phyloP scores from a whole-genome alignment of 2,888 invertebrate genomes.

The Cremastobaeus sp. region DNA sequence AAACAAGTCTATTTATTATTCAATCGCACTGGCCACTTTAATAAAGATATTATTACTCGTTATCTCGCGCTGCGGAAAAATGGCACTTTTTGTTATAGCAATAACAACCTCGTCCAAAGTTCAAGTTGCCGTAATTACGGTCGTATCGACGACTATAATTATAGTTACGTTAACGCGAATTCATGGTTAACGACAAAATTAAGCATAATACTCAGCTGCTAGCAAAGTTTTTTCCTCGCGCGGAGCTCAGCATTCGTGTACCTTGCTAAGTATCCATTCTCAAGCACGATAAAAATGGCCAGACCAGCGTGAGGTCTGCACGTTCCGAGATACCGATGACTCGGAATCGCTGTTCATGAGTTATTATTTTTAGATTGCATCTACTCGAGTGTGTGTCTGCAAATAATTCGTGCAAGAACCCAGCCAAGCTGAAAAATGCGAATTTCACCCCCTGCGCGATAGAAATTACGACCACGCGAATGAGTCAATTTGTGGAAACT shows the following conservation, averaged over 20 bases:
- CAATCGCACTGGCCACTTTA: conserved; percentile 43
- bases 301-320: conserved; percentile 71
- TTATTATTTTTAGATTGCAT: conserved; percentile 57
- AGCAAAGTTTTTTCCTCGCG: conserved; percentile 17
- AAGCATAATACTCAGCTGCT: conserved; percentile 42
- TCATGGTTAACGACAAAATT: conserved; percentile 55
- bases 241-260: conserved; percentile 47
- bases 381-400: neutral
- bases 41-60: conserved; percentile 47
- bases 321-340: conserved; percentile 68
- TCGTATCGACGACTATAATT: conserved; percentile 41
- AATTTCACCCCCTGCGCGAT: too few relatives aligned
- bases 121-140: conserved; percentile 38
- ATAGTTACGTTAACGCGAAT: conserved; percentile 40
- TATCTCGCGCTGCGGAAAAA: conserved; percentile 28
- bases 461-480: neutral
- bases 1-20: conserved; percentile 43
- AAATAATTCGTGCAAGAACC: too few relatives aligned
- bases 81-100: conserved; percentile 16
- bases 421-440: too few relatives aligned
- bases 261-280: conserved; percentile 65
- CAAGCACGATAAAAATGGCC: conserved; percentile 67
- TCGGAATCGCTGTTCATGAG: conserved; percentile 64
- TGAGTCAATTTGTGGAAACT: neutral
- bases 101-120: conserved; percentile 28